Percentiles rank a stretch among this genome's conserved stretches.
Evolutionary conservation across 1,140 invertebrate genomes (phyloP).

Genomic region (Epicauta chinensis): DNA sequence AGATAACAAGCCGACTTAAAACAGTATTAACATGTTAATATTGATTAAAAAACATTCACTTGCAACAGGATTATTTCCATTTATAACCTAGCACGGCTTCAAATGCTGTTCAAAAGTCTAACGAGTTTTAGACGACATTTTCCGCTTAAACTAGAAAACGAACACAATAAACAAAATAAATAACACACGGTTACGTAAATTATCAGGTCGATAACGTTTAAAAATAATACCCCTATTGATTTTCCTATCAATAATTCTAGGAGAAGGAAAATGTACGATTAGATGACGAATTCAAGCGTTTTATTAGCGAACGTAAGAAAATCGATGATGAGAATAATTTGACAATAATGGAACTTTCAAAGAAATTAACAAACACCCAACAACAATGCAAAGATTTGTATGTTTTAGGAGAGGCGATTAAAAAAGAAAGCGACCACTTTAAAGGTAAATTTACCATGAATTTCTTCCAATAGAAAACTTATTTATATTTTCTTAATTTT

Average conservation of each 20-base stretch:
- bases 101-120: too few relatives aligned
- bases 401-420: conserved; percentile 26
- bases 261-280: conserved; percentile 27
- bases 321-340: conserved; percentile 20
- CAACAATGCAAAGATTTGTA: conserved; percentile 33
- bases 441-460: conserved; percentile 19
- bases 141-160: too few relatives aligned
- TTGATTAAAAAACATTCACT: too few relatives aligned
- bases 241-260: conserved; percentile 18
- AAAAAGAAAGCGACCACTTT: conserved; percentile 31
- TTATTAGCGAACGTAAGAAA: conserved; percentile 18
- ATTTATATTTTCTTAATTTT: conserved; percentile 4
- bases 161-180: too few relatives aligned
- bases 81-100: too few relatives aligned
- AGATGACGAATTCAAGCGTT: conserved; percentile 26
- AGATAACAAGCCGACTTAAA: too few relatives aligned
- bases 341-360: conserved; percentile 16
- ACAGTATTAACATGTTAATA: too few relatives aligned
- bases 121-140: too few relatives aligned
- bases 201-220: too few relatives aligned
- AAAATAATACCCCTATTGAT: background rate
- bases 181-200: too few relatives aligned
- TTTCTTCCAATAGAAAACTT: conserved; percentile 1
- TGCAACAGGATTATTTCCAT: too few relatives aligned
- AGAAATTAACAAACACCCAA: conserved; percentile 28